Percentiles rank a stretch among this genome's conserved stretches.
These are phyloP conservation scores for Falco berigora DNA, from an alignment of 2,797 vertebrate species.

Conservation along the genomic window DNA sequence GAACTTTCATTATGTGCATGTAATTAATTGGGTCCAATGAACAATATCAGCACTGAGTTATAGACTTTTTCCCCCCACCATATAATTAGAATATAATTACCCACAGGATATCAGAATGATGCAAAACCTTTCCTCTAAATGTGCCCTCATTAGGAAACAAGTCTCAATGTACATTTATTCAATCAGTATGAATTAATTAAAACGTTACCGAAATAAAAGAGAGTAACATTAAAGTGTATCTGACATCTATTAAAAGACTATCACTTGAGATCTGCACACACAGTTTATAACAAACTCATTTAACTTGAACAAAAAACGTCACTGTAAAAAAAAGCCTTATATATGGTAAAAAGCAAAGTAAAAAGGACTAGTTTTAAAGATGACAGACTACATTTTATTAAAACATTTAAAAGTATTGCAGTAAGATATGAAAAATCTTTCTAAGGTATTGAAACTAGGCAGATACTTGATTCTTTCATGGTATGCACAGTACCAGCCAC, in stretches of 20 bases:
- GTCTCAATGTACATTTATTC: constrained; percentile 84
- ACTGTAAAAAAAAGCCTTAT: neutral
- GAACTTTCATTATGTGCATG: constrained; percentile 81
- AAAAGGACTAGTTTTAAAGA: neutral
- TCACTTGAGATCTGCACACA: constrained; percentile 70
- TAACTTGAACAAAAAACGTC: constrained; percentile 53
- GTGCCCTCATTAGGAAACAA: constrained; percentile 83
- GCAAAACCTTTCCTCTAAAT: constrained; percentile 84
- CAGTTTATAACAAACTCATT: constrained; percentile 64
- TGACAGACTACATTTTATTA: neutral
- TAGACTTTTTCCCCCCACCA: constrained; percentile 75
- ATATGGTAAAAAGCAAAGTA: neutral
- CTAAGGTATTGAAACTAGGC: neutral
- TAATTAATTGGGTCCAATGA: constrained; percentile 83
- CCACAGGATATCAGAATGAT: constrained; percentile 86
- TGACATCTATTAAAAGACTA: constrained; percentile 80
- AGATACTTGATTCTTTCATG: neutral
- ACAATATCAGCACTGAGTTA: constrained; percentile 81
- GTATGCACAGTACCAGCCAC: neutral
- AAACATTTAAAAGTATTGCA: neutral
- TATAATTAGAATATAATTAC: constrained; percentile 87
- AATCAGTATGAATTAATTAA: constrained; percentile 87
- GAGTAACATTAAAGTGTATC: constrained; percentile 74
- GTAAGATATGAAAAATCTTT: neutral
- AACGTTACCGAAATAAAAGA: constrained; percentile 81